Evolutionary conservation across 2,797 vertebrate species (phyloP).

Genomic region (Gadopsis bispinosus): DNA sequence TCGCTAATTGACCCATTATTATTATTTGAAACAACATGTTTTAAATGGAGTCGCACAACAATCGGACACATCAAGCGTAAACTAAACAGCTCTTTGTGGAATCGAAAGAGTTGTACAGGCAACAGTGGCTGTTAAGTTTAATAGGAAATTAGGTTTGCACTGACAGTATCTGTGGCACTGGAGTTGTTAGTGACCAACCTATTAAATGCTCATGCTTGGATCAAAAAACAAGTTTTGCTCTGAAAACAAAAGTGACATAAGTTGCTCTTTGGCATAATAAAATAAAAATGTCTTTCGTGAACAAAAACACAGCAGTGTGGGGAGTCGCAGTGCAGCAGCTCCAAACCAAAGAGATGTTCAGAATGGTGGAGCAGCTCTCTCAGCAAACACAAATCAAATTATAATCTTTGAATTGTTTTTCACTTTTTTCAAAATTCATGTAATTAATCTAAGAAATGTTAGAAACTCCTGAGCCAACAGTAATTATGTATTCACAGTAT

Average conservation of each 20-base stretch:
- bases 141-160: conserved; percentile 14
- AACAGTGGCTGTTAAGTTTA: conserved; percentile 21
- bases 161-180: neutral
- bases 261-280: conserved; percentile 9
- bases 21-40: conserved; percentile 51
- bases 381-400: conserved; percentile 1
- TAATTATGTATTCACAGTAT: neutral
- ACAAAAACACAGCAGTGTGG: neutral
- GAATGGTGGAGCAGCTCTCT: neutral
- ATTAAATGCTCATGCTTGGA: conserved; percentile 13
- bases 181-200: neutral
- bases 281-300: neutral
- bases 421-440: neutral
- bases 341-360: neutral
- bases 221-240: conserved; percentile 11
- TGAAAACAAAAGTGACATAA: neutral
- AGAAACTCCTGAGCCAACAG: neutral
- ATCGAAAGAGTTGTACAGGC: conserved; percentile 30
- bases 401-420: neutral
- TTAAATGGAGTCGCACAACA: conserved; percentile 42
- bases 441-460: conserved; percentile 5
- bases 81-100: conserved; percentile 14
- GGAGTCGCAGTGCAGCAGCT: conserved; percentile 4
- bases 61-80: conserved; percentile 23
- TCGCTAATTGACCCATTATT: conserved; percentile 61